phyloP scores from a whole-genome alignment of 2,797 vertebrate genomes.

The Xerus rutilus region DNA sequence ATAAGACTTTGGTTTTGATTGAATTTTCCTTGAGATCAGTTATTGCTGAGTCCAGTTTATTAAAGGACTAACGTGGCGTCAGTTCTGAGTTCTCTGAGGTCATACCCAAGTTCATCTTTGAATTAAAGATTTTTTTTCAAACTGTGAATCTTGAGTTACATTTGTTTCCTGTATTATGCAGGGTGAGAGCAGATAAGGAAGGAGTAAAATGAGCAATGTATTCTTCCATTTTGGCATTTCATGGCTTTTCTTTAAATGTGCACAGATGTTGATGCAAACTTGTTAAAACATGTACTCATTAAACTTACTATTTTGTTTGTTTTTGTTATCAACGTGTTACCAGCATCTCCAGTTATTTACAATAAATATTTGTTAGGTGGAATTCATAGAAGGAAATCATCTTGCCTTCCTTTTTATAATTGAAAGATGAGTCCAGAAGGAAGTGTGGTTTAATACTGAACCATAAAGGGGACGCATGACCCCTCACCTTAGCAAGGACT shows the following conservation, averaged over 20 bases:
- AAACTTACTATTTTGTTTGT: not conserved
- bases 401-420: not conserved
- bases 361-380: slow-evolving; percentile 17
- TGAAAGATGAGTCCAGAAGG: not conserved
- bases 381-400: not conserved
- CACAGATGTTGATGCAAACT: not conserved
- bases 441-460: not conserved
- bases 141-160: slow-evolving; percentile 60
- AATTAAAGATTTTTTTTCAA: slow-evolving; percentile 71
- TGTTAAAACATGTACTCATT: slow-evolving; percentile 27
- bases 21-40: slow-evolving; percentile 84
- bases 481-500: not conserved
- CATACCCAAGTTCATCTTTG: slow-evolving; percentile 78
- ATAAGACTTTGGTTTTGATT: slow-evolving; percentile 83
- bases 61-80: slow-evolving; percentile 74
- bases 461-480: not conserved
- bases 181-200: not conserved
- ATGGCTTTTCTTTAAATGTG: slow-evolving; percentile 40
- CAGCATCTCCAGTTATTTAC: not conserved
- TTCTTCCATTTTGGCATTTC: not conserved
- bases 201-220: not conserved
- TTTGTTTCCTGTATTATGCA: slow-evolving; percentile 54
- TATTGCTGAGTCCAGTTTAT: slow-evolving; percentile 81
- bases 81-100: slow-evolving; percentile 81
- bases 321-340: not conserved